Percentiles rank a stretch among this genome's conserved stretches.
Evolutionary conservation across 2,113 vertebrate species (phyloP).

Genomic region (Tenrec ecaudatus): DNA sequence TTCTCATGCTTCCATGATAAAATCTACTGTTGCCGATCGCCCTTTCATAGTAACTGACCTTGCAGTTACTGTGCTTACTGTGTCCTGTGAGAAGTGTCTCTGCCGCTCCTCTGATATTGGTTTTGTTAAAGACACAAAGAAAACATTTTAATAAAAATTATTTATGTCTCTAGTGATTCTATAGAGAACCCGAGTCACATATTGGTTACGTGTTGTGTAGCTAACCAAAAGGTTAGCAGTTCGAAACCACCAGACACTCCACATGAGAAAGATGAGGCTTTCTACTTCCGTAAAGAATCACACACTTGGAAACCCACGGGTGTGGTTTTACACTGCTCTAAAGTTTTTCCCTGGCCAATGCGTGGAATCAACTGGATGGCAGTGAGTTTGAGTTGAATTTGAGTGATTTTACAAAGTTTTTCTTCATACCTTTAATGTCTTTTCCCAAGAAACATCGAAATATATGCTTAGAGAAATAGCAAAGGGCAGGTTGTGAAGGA

Average conservation of each 20-base stretch:
- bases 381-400: neutral
- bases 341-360: too few relatives aligned
- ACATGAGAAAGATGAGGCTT: too few relatives aligned
- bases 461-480: neutral
- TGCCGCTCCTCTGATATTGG: neutral
- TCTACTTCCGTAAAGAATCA: too few relatives aligned
- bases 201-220: too few relatives aligned
- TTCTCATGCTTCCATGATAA: neutral
- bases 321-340: too few relatives aligned
- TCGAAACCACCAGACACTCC: too few relatives aligned
- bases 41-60: too few relatives aligned
- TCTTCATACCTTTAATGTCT: neutral
- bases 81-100: rapidly evolving
- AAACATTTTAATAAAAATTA: neutral
- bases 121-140: neutral
- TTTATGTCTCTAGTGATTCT: neutral
- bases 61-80: too few relatives aligned
- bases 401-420: neutral
- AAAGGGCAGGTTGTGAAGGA: neutral
- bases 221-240: too few relatives aligned
- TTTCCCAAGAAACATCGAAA: neutral
- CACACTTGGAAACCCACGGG: too few relatives aligned
- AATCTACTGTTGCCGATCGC: neutral
- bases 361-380: too few relatives aligned
- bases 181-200: too few relatives aligned